Evolutionary conservation across 1,140 invertebrate genomes (phyloP).

Genomic region (Heliconius hewitsoni): DNA sequence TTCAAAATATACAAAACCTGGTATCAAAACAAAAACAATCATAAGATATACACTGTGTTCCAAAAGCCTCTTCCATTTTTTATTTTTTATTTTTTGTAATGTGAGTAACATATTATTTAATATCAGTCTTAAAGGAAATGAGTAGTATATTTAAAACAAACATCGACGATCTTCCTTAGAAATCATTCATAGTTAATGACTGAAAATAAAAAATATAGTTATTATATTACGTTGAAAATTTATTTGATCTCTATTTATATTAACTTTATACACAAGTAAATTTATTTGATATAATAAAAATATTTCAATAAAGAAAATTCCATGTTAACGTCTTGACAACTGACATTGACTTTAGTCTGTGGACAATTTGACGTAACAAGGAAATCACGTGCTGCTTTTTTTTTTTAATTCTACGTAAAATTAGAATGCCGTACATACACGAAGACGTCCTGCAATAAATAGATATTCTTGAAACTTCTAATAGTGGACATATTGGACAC

Average conservation of each 20-base stretch:
- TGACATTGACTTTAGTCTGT: background rate
- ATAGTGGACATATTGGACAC: no score
- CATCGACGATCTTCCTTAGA: background rate
- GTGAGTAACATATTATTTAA: slow-evolving; percentile 51
- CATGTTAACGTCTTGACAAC: background rate
- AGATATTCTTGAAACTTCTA: no score
- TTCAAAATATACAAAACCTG: slow-evolving; percentile 72
- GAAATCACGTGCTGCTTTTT: background rate
- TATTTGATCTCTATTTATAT: background rate
- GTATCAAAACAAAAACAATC: slow-evolving; percentile 68
- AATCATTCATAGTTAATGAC: background rate
- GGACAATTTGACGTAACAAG: background rate
- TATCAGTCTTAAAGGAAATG: background rate
- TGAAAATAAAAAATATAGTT: slow-evolving; percentile 5
- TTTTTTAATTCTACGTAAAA: no score
- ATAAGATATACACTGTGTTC: slow-evolving; percentile 65
- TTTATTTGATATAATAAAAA: background rate
- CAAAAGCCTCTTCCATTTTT: slow-evolving; percentile 54
- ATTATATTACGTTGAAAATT: background rate
- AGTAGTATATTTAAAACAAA: background rate
- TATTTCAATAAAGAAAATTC: background rate
- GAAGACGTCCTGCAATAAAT: no score
- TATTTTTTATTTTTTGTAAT: slow-evolving; percentile 55
- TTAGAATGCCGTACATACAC: no score
- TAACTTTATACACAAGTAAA: background rate